Evolutionary conservation across 2,113 vertebrate species (phyloP), one percentile per base, ranked within the genome.

Genomic region (Lophochroa leadbeateri): DNA sequence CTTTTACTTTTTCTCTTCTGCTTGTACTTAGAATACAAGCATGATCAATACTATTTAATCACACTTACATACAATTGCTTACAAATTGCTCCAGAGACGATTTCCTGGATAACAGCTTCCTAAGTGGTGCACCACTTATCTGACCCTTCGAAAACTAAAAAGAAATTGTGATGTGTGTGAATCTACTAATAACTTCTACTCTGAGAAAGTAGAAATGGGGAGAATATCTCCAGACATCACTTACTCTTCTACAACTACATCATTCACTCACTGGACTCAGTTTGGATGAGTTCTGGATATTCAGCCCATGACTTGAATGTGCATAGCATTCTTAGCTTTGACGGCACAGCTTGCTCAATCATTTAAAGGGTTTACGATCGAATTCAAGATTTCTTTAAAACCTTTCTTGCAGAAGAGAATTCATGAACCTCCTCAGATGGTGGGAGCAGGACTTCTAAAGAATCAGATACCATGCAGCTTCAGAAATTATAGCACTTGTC

Each of bases 61-160:
- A 46, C 25, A 43, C 10, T 19, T 15, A 63, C 14, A 24, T 10
- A 50, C 6, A 67, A 41, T 17, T 46, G 21, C 50, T 89, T 74
- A 63, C 10, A 74, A 82, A 75, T n/a, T 75, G 31, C 9, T 76
- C 43, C 33, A 61, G 27, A 57, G 23, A 47, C 52, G 0, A 74
- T 43, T 91, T 91, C 37, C 64, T 75, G 12, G 20, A 52, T 10
- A 21, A 39, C 18, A 46, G 8, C 37, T 67, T 70, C 41, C 20
- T 53, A 71, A 58, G 21, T 8, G 19, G 5, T 44, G 4, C 41
- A 17, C 20, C 35, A 11, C 8, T 82, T 41, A 86, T 39, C 44
- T 90, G 71, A 83, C 33, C 28, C n/a, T 90, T 90, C 20, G 52
- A 58, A 93, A 74, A 39, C 10, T 79, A 28, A 80, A 77, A 94